Conservation (phyloP, 2,797 vertebrate species). For the Cichlasoma orientale region DNA sequence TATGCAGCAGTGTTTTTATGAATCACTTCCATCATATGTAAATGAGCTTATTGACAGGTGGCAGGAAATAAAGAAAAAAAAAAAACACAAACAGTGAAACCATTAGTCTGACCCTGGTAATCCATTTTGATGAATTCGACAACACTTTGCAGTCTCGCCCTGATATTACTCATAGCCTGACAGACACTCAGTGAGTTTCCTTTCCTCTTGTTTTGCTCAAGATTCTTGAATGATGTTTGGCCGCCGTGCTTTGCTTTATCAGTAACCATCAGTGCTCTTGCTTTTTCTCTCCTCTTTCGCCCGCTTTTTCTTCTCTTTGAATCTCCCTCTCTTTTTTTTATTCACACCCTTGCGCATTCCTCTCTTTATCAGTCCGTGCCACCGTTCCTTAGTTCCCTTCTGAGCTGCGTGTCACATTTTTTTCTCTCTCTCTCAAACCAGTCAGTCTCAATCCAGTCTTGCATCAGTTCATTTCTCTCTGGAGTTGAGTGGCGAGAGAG, state of each 20-base stretch:
- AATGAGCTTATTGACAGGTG: constrained; percentile 56
- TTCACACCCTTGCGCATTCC: neutral
- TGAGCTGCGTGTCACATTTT: constrained; percentile 55
- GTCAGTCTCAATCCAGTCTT: constrained; percentile 69
- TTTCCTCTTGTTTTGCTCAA: neutral
- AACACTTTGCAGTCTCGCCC: neutral
- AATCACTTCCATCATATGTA: constrained; percentile 48
- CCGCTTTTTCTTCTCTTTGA: constrained; percentile 18
- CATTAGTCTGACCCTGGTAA: constrained; percentile 17
- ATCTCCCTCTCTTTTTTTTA: constrained; percentile 13
- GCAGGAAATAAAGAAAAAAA: constrained; percentile 13
- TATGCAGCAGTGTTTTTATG: constrained; percentile 20
- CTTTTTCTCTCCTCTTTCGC: constrained; percentile 13
- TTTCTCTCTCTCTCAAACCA: constrained; percentile 24
- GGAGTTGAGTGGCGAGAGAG: constrained; percentile 44
- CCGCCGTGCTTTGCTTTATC: neutral
- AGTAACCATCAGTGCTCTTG: constrained; percentile 10
- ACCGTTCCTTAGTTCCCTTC: constrained; percentile 44
- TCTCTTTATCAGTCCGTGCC: constrained; percentile 44
- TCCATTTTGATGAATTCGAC: constrained; percentile 8
- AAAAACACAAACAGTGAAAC: constrained; percentile 3
- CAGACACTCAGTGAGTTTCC: neutral
- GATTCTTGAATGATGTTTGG: neutral
- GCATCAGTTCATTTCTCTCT: constrained; percentile 71
- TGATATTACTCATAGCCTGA: neutral